Conservation (phyloP, 2,113 vertebrate species). For the Myanophis thanlyinensis region DNA sequence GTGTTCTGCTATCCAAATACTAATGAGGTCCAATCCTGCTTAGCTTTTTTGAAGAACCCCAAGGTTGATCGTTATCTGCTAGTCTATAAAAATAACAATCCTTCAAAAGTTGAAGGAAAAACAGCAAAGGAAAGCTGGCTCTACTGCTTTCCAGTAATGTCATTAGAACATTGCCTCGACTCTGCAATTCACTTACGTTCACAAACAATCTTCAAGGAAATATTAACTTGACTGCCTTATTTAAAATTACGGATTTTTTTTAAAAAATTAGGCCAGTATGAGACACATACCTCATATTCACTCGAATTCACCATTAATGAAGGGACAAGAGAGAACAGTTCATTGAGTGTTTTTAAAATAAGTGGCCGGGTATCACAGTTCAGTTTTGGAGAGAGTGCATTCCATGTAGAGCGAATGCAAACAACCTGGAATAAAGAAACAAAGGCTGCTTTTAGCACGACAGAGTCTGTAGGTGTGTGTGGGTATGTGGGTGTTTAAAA, state of each 20-base stretch:
- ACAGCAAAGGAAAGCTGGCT: neutral
- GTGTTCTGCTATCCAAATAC: neutral
- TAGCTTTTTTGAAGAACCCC: neutral
- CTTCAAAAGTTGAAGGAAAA: neutral
- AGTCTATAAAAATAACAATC: neutral
- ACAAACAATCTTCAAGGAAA: neutral
- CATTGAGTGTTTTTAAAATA: constrained; percentile 80
- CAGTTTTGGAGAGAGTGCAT: constrained; percentile 81
- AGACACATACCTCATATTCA: constrained; percentile 83
- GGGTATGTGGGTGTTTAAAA: neutral
- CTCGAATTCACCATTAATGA: constrained; percentile 83
- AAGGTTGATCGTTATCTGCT: neutral
- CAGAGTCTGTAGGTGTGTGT: neutral
- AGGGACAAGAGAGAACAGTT: constrained; percentile 88
- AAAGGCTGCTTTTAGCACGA: neutral
- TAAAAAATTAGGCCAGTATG: neutral
- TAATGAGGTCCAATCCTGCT: neutral
- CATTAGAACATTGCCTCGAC: neutral
- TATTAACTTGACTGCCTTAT: neutral
- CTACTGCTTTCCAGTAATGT: neutral
- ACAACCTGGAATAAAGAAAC: constrained; percentile 78
- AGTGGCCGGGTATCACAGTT: constrained; percentile 82
- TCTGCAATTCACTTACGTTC: neutral
- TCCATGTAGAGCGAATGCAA: constrained; percentile 90
- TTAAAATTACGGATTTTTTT: neutral